Conservation (phyloP, 2,113 vertebrate species). For the Phalacrocorax brasilianus region DNA sequence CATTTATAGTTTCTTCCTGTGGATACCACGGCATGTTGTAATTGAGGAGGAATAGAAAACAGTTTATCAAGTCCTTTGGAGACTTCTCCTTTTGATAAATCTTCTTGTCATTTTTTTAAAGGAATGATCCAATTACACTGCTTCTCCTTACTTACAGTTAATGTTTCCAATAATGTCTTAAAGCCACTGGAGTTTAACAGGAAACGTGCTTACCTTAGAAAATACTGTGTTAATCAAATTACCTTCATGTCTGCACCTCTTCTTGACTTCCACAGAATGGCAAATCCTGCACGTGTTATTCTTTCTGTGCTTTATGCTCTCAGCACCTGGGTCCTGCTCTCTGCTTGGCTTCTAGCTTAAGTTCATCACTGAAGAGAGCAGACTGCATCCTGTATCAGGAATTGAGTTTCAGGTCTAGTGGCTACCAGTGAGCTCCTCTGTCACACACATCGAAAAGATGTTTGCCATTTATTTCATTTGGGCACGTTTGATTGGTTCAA, state of each 20-base stretch:
- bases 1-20: not conserved
- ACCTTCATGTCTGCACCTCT: not conserved
- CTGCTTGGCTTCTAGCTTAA: not conserved
- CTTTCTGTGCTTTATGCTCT: not conserved
- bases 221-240: not conserved
- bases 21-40: not conserved
- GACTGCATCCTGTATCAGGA: not conserved
- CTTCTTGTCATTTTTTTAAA: not conserved
- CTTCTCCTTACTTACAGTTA: no score
- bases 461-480: not conserved
- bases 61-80: not conserved
- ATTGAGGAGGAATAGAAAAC: not conserved
- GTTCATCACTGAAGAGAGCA: not conserved
- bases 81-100: not conserved
- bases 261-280: not conserved
- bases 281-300: not conserved
- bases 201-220: not conserved
- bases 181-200: not conserved
- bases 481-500: not conserved
- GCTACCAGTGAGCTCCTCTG: not conserved
- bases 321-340: not conserved
- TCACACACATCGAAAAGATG: not conserved
- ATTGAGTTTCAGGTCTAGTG: not conserved
- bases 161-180: not conserved
- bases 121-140: not conserved